Conservation (phyloP, 2,888 invertebrate genomes). For the Drosophila yooni region DNA sequence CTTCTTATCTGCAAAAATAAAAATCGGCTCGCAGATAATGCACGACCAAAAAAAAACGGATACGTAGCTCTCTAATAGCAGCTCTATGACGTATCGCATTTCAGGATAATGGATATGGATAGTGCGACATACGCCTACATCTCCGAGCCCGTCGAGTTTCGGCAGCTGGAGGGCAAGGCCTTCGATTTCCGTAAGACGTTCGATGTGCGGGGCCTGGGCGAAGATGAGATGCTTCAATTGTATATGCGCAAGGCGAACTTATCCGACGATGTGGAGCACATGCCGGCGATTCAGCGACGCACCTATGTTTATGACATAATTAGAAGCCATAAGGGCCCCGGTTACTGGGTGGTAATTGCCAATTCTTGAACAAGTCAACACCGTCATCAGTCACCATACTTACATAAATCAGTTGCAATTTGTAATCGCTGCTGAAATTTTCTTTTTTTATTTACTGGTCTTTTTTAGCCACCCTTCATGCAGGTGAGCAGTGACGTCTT, state of each 20-base stretch:
- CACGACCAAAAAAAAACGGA: slow-evolving; percentile 37
- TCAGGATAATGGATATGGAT: slow-evolving; percentile 67
- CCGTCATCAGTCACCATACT: not conserved
- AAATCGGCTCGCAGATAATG: slow-evolving; percentile 66
- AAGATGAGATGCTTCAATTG: slow-evolving; percentile 79
- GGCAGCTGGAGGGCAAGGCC: slow-evolving; percentile 72
- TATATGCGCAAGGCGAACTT: slow-evolving; percentile 78
- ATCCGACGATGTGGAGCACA: slow-evolving; percentile 70
- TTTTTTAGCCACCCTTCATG: slow-evolving; percentile 66
- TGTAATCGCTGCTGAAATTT: slow-evolving; percentile 22
- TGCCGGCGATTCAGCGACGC: slow-evolving; percentile 74
- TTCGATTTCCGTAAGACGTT: slow-evolving; percentile 81
- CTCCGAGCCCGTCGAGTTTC: slow-evolving; percentile 77
- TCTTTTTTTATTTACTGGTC: slow-evolving; percentile 3
- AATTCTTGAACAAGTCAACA: slow-evolving; percentile 6
- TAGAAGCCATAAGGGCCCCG: slow-evolving; percentile 80
- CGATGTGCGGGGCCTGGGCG: slow-evolving; percentile 77
- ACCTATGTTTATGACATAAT: slow-evolving; percentile 82
- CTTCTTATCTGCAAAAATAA: slow-evolving; percentile 53
- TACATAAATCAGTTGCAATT: slow-evolving; percentile 3
- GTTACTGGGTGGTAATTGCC: slow-evolving; percentile 81
- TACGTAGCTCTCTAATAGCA: slow-evolving; percentile 31
- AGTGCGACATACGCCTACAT: slow-evolving; percentile 66
- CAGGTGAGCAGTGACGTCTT: slow-evolving; percentile 69
- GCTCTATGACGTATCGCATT: slow-evolving; percentile 45